These are phyloP conservation scores for Sebastolobus altivelis DNA, from an alignment of 2,797 vertebrate genomes.

Conservation along the genomic window DNA sequence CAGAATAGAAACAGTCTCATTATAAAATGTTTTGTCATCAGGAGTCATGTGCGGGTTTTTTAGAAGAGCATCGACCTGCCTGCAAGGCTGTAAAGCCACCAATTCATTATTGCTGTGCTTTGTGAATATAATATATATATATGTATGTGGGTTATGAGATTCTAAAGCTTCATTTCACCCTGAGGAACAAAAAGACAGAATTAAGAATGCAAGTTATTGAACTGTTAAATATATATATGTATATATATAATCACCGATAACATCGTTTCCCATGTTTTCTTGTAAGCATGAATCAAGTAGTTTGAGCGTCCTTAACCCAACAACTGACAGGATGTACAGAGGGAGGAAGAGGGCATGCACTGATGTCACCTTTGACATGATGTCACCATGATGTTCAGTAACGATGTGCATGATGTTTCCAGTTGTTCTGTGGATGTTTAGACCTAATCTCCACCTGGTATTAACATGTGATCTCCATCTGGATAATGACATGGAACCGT, in stretches of 20 bases:
- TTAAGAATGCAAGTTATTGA: conserved; percentile 49
- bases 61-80: conserved; percentile 39
- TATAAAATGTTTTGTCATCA: conserved; percentile 56
- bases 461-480: background rate
- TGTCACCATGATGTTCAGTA: background rate
- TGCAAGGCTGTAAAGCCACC: conserved; percentile 55
- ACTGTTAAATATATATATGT: conserved; percentile 53
- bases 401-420: background rate
- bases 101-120: conserved; percentile 83
- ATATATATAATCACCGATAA: conserved; percentile 44
- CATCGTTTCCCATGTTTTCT: conserved; percentile 22
- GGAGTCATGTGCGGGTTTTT: conserved; percentile 37
- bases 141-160: conserved; percentile 55
- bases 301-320: conserved; percentile 30
- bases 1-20: conserved; percentile 54
- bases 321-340: conserved; percentile 23
- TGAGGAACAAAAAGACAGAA: conserved; percentile 79
- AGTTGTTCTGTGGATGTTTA: background rate
- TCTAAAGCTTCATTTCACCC: conserved; percentile 81
- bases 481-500: background rate
- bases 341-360: conserved; percentile 14
- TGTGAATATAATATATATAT: conserved; percentile 29
- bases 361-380: conserved; percentile 14
- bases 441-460: background rate
- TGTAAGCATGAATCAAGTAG: conserved; percentile 25